Percentiles rank a stretch among this genome's conserved stretches.
phyloP scores from a whole-genome alignment of 2,888 invertebrate genomes.

The Keiferia lycopersicella region DNA sequence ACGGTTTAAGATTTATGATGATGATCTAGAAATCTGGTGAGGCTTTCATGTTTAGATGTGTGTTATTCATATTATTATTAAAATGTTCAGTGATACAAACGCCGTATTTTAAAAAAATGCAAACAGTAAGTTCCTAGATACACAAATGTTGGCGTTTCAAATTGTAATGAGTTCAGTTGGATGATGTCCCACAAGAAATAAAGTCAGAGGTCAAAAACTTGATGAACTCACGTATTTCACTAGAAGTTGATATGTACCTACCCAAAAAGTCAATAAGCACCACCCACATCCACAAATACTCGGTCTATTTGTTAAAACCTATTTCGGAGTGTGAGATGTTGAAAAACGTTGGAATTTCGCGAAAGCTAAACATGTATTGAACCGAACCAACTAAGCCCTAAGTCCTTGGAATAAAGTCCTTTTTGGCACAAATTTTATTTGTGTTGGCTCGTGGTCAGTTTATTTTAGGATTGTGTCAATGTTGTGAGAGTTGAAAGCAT shows the following conservation, averaged over 20 bases:
- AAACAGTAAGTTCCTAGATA: too few relatives aligned
- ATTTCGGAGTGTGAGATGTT: constrained; percentile 31
- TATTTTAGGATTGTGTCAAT: constrained; percentile 10
- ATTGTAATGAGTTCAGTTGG: neutral
- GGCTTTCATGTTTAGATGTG: neutral
- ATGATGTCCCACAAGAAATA: too few relatives aligned
- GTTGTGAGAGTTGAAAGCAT: constrained; percentile 11
- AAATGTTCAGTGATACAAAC: too few relatives aligned
- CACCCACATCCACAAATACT: constrained; percentile 30
- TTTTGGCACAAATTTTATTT: constrained; percentile 6
- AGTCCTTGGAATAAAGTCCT: neutral
- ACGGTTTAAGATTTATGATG: neutral
- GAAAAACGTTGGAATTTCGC: constrained; percentile 35
- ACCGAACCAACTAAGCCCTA: neutral
- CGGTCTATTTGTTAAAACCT: constrained; percentile 32
- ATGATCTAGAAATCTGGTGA: neutral
- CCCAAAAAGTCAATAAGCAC: constrained; percentile 26
- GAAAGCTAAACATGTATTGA: constrained; percentile 31
- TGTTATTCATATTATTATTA: too few relatives aligned
- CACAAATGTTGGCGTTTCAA: too few relatives aligned
- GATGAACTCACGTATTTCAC: neutral
- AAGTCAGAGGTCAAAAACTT: constrained; percentile 13
- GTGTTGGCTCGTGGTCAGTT: neutral
- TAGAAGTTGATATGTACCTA: neutral
- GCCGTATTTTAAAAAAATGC: too few relatives aligned